Evolutionary conservation across 2,888 invertebrate species (phyloP).

Genomic region (Incurvaria masculella): DNA sequence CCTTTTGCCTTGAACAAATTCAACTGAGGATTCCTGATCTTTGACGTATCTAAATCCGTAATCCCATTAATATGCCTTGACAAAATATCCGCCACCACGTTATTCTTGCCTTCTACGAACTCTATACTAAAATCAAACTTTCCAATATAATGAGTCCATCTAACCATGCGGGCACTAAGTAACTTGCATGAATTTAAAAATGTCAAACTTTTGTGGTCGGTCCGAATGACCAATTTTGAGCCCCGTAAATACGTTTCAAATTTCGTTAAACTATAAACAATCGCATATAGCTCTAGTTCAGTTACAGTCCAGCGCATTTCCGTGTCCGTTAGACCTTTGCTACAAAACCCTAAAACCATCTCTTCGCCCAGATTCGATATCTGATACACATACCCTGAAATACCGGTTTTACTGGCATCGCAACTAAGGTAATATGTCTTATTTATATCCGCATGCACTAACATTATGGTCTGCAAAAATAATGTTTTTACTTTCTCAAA

Average conservation of each 20-base stretch:
- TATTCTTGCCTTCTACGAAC: neutral
- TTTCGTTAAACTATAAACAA: neutral
- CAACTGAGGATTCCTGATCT: too few species aligned
- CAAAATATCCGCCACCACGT: neutral
- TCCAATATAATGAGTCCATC: neutral
- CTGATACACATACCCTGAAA: too few species aligned
- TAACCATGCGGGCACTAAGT: neutral
- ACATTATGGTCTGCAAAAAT: too few species aligned
- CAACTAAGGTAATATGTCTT: too few species aligned
- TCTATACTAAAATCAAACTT: neutral
- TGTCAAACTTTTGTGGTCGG: neutral
- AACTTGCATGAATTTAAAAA: neutral
- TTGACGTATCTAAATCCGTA: too few species aligned
- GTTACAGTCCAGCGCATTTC: neutral
- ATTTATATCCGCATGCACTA: too few species aligned
- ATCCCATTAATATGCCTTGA: neutral
- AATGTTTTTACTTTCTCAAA: too few species aligned
- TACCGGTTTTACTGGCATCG: too few species aligned
- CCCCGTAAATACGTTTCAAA: too few species aligned
- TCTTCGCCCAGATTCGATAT: too few species aligned
- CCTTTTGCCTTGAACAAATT: too few species aligned
- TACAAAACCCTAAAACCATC: neutral
- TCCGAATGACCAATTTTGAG: too few species aligned
- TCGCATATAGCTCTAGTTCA: neutral
- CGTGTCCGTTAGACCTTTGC: neutral